phyloP scores from a whole-genome alignment of 2,113 vertebrate genomes.

The Psilopsiagon aurifrons region DNA sequence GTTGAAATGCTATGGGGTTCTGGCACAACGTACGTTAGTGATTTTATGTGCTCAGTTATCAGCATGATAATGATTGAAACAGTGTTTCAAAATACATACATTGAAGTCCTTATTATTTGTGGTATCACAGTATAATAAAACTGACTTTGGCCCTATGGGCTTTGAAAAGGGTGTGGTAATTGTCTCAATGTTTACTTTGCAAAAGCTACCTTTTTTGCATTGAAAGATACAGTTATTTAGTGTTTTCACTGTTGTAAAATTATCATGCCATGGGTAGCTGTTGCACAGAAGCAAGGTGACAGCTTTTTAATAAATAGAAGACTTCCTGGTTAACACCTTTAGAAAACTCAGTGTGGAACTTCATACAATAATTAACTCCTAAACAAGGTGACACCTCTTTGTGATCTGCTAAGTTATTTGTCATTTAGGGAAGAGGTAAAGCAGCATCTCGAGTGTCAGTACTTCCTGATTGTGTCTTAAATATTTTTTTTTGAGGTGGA shows the following conservation, averaged over 20 bases:
- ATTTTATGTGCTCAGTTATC: neutral
- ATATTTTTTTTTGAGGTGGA: neutral
- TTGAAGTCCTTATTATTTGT: neutral
- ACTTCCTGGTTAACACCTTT: slow-evolving; percentile 59
- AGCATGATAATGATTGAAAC: neutral
- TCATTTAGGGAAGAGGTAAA: neutral
- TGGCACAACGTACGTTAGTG: fast-evolving
- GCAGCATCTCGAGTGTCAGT: neutral
- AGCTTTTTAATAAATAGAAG: slow-evolving; percentile 35
- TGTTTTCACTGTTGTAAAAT: neutral
- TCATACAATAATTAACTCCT: neutral
- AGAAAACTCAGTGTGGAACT: slow-evolving; percentile 31
- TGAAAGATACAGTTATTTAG: neutral
- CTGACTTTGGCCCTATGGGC: neutral
- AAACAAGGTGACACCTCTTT: neutral
- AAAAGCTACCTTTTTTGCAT: neutral
- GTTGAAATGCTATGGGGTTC: neutral
- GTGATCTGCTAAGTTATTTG: slow-evolving; percentile 28
- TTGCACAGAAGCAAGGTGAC: neutral
- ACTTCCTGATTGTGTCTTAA: neutral
- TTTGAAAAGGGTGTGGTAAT: neutral
- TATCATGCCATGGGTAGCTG: neutral
- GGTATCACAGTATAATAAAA: neutral
- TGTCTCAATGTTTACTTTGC: neutral
- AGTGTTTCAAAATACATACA: neutral